These are phyloP conservation scores for Ochropleura leucogaster DNA, from an alignment of 2,888 invertebrate species.

Conservation along the genomic window DNA sequence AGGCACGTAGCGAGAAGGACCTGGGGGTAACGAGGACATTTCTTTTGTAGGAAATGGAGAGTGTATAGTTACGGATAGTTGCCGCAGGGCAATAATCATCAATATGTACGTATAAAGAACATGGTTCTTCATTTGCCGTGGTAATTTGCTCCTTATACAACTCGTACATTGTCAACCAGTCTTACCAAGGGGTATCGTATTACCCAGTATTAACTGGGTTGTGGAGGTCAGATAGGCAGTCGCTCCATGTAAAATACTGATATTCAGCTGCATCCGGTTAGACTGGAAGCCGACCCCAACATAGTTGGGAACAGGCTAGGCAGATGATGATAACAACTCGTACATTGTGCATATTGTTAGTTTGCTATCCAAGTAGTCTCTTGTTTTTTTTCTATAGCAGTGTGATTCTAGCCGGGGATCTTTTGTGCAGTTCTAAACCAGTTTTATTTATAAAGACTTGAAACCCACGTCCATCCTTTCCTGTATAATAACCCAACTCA, in stretches of 20 bases:
- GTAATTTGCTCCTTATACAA: conserved; percentile 35
- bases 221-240: too few relatives aligned
- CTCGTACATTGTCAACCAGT: conserved; percentile 52
- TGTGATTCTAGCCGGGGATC: conserved; percentile 47
- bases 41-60: conserved; percentile 48
- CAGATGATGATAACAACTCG: too few relatives aligned
- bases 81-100: too few relatives aligned
- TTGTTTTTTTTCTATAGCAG: conserved; percentile 47
- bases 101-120: conserved; percentile 5
- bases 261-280: too few relatives aligned
- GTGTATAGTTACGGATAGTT: too few relatives aligned
- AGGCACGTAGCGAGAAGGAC: conserved; percentile 56
- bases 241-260: too few relatives aligned
- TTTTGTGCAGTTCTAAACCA: conserved; percentile 5
- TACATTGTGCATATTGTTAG: conserved; percentile 45
- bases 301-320: too few relatives aligned
- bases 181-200: too few relatives aligned
- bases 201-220: too few relatives aligned
- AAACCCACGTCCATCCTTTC: conserved; percentile 20
- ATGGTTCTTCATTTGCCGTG: conserved; percentile 12
- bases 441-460: conserved; percentile 9
- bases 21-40: conserved; percentile 52
- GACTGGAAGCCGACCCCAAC: too few relatives aligned
- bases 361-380: conserved; percentile 39
- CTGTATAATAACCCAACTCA: conserved; percentile 11